A percentile compares a stretch with the other conserved stretches of the same genome.
Evolutionary conservation across 2,113 vertebrate genomes (phyloP).

Genomic region (Chloroceryle aenea): DNA sequence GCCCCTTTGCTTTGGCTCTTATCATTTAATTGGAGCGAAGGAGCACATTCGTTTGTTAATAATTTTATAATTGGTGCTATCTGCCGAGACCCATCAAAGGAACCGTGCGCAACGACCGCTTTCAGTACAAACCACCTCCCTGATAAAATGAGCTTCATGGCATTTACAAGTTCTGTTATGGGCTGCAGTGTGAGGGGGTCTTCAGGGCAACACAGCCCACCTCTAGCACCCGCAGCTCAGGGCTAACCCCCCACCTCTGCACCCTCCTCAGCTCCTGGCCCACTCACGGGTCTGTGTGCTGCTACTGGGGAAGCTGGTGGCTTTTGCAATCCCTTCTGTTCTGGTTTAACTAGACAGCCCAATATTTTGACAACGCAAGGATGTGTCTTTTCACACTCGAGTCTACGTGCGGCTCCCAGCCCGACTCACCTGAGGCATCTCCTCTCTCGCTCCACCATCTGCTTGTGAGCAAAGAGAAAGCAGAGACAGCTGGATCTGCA

Average conservation of each 20-base stretch:
- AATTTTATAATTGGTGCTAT: conserved; percentile 62
- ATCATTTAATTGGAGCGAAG: conserved; percentile 63
- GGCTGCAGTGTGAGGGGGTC: neutral
- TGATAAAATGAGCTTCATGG: neutral
- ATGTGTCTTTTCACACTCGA: conserved; percentile 18
- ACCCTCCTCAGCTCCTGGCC: neutral
- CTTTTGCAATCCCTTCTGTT: neutral
- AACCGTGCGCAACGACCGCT: neutral
- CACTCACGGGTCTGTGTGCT: rapidly evolving
- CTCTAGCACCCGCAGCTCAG: rapidly evolving
- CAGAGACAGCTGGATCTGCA: neutral
- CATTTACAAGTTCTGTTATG: neutral
- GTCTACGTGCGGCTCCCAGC: neutral
- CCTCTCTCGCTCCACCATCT: neutral
- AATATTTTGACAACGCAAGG: neutral
- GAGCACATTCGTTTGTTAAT: conserved; percentile 46
- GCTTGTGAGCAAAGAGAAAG: neutral
- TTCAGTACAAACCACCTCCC: neutral
- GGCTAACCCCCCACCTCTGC: rapidly evolving
- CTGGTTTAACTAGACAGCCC: neutral
- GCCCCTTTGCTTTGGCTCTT: conserved; percentile 53
- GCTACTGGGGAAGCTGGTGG: neutral
- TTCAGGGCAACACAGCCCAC: neutral
- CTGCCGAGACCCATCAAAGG: conserved; percentile 21
- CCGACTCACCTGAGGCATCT: conserved; percentile 30